Percentiles rank a stretch among this genome's conserved stretches.
These are phyloP conservation scores for Labroides dimidiatus DNA, from an alignment of 2,797 vertebrate species.

Conservation along the genomic window DNA sequence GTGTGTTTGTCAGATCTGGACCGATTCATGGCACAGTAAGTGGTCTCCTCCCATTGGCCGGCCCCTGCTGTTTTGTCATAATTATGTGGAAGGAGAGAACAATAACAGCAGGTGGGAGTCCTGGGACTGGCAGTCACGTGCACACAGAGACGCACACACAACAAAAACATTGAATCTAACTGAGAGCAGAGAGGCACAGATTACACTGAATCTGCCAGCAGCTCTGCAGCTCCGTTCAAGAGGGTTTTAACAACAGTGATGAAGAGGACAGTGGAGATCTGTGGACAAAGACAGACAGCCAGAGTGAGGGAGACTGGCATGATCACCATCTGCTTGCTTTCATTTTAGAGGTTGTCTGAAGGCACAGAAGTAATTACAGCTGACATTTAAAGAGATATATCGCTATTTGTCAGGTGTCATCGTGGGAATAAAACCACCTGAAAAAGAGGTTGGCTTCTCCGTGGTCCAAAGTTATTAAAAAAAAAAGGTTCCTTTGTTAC, in stretches of 20 bases:
- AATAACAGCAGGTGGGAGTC: slow-evolving; percentile 49
- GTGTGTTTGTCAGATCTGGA: slow-evolving; percentile 15
- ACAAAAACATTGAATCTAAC: no score
- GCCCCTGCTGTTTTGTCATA: slow-evolving; percentile 46
- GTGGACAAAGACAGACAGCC: slow-evolving; percentile 23
- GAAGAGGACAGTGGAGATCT: slow-evolving; percentile 17
- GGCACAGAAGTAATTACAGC: slow-evolving; percentile 68
- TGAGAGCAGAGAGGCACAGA: neutral
- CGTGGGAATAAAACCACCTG: slow-evolving; percentile 55
- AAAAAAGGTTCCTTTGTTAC: slow-evolving; percentile 21
- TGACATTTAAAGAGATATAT: slow-evolving; percentile 74
- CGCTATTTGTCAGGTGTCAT: slow-evolving; percentile 64
- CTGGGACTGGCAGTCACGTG: slow-evolving; percentile 4
- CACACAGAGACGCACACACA: slow-evolving; percentile 15
- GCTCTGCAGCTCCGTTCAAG: slow-evolving; percentile 22
- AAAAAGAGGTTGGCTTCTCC: slow-evolving; percentile 46
- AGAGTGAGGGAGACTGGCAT: neutral
- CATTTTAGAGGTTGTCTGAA: slow-evolving; percentile 63
- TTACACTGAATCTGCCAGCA: slow-evolving; percentile 5
- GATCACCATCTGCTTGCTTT: slow-evolving; percentile 51
- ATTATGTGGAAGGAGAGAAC: slow-evolving; percentile 51
- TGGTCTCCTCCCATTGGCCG: slow-evolving; percentile 44
- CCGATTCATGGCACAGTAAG: slow-evolving; percentile 24
- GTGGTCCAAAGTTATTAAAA: slow-evolving; percentile 50
- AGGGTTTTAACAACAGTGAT: slow-evolving; percentile 25